Percentiles rank a stretch among this genome's conserved stretches.
Evolutionary conservation across 2,797 vertebrate genomes (phyloP).

Genomic region (Acanthiza pusilla): DNA sequence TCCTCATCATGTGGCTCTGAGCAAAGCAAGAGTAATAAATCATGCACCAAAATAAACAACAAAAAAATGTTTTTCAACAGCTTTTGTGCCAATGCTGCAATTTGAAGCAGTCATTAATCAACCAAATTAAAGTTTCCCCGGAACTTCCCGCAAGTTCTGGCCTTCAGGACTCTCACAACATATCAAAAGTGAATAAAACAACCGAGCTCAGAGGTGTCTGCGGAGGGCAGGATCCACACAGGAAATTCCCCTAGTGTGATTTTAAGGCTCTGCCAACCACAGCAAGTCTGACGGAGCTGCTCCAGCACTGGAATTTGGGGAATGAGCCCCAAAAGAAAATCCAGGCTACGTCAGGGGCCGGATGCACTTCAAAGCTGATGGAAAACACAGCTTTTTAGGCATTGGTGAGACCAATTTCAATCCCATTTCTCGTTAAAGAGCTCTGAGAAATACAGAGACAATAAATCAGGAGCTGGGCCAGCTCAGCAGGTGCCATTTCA

Average conservation of each 20-base stretch:
- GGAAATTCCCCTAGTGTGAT: neutral
- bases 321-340: neutral
- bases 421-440: neutral
- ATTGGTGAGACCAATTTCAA: rapidly evolving
- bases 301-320: neutral
- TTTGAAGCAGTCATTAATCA: neutral
- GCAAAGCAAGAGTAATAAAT: neutral
- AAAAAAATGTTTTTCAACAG: neutral
- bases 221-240: neutral
- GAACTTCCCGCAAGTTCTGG: neutral
- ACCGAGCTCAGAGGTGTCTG: neutral
- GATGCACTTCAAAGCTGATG: neutral
- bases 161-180: neutral
- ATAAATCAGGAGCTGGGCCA: neutral
- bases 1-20: neutral
- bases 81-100: conserved; percentile 1
- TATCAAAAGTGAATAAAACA: neutral
- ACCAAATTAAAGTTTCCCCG: neutral
- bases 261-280: neutral
- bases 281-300: neutral
- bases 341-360: neutral
- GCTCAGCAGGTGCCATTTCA: neutral
- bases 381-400: neutral
- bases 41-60: neutral
- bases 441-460: neutral